Conservation (phyloP, 2,113 vertebrate species). For the Tachysurus vachellii region DNA sequence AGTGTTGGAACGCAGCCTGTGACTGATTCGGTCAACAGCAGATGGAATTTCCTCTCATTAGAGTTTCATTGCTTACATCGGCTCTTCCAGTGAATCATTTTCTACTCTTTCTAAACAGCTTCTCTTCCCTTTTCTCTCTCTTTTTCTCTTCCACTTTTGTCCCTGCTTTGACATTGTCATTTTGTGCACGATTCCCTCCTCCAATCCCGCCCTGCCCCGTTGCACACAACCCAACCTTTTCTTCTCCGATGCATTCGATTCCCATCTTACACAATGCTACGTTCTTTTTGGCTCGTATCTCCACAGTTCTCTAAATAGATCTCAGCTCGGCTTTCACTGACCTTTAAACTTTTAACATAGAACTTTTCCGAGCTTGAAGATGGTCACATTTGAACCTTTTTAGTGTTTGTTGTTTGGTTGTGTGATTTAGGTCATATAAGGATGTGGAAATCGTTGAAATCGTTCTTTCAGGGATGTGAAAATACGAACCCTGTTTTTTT, state of each 20-base stretch:
- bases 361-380: constrained; percentile 18
- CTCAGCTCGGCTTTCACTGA: constrained; percentile 70
- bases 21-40: not conserved
- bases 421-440: not conserved
- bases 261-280: constrained; percentile 9
- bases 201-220: not conserved
- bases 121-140: constrained; percentile 31
- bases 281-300: not conserved
- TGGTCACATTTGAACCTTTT: constrained; percentile 26
- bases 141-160: constrained; percentile 20
- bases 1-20: not conserved
- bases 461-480: not conserved
- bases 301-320: constrained; percentile 71
- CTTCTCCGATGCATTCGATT: not conserved
- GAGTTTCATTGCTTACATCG: constrained; percentile 28
- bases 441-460: constrained; percentile 12
- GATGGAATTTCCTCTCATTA: constrained; percentile 46
- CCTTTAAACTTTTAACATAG: constrained; percentile 38
- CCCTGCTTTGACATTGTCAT: constrained; percentile 25
- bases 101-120: constrained; percentile 31
- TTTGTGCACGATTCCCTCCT: constrained; percentile 2
- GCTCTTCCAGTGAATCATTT: constrained; percentile 9
- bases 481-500: not conserved
- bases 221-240: constrained; percentile 18
- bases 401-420: not conserved